Base-by-base conservation (phyloP, 2,888 invertebrate species). In the Catotricha subobsoleta region DNA sequence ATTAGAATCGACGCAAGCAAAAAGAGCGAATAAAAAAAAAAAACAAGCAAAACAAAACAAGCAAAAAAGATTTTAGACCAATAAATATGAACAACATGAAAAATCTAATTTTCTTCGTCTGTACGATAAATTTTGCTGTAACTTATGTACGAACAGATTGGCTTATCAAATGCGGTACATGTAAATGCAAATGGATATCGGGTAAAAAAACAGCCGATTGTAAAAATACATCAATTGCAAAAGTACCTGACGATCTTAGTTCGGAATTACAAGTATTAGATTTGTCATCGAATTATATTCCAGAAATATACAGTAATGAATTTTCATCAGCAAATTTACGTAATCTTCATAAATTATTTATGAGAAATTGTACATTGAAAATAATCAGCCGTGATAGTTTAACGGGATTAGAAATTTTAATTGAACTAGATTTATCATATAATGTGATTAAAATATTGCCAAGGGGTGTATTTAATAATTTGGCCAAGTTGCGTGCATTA, bases 201-300 rank as follows among this genome's bases (percentile, higher is more conserved):
- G 87, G 88, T 7, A 83, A 79, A 58, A 84, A 80, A 57, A 76
- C 76, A 19, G 88, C 86, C 2, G 80, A 84, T 50, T 91, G 91
- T 58, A 71, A 71, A 25, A 67, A 69, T 42, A 67, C 71, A 30
- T 67, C 69, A 15, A 67, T 84, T 25, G 68, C 67, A 35, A 65
- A 71, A 23, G 75, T 91, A 48, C 90, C 90, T 1, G 66, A 65
- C 45, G 71, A 72, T 40, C 64, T 90, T 23, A 83, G 80, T 54
- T 64, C 72, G 27, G 80, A 81, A 46, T 67, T 79, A 51, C 74
- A 80, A 54, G 73, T 71, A 41, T 67, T 86, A 31, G 80, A 84
- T 52, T 66, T 87, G 29, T 74, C 77, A 3, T 71, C 71, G 45
- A 86, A 84, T 55, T 65, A 67, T 30, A 67, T 87, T 13, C 68